Base-by-base conservation (phyloP, 2,113 vertebrate genomes). In the Platanista minor region DNA sequence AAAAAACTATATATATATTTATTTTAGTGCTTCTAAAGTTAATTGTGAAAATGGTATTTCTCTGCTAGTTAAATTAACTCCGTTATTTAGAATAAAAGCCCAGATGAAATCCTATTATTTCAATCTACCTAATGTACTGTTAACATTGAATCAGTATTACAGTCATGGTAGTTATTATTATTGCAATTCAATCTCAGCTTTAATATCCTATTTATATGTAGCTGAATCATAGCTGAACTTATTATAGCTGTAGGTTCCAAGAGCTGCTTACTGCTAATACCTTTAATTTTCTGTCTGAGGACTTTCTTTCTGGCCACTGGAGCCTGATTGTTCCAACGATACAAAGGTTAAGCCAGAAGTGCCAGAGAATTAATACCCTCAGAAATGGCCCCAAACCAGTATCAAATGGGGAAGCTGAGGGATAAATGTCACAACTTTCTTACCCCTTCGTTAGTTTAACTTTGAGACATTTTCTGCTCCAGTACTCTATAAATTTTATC, bases 41-140 rank as follows among this genome's bases (percentile, higher is more conserved):
- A 78, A 97, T 89, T 74, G 85, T 64, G 89, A 87, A 46, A 88
- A 71, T 82, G 43, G 3, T n/a, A 69, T 89, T 95, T 89, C 61
- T 89, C 52, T 61, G n/a, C 27, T 52, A 71, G n/a, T 9, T 57
- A 87, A 87, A 67, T 62, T 36, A 88, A 89, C 43, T 91, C 8
- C 33, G 69, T 93, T 95, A 87, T 92, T 72, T 96, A 62, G 39
- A 93, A 88, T 62, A 87, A 84, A 91, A 91, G 20, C 59, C 25
- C 57, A 93, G 61, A 91, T 52, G 18, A 91, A 93, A 81, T 64
- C 23, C 23, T 71, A 36, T 90, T 59, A 31, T 29, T 75, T 77
- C 57, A 57, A 20, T 71, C 66, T 85, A 43, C 46, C 64, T 86
- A 52, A 86, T 59, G 21, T 2, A 1, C 41, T 67, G 43, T 90